A percentile compares a stretch with the other conserved stretches of the same genome.
phyloP scores from a whole-genome alignment of 2,113 vertebrate genomes.

The Phyllostomus hastatus region DNA sequence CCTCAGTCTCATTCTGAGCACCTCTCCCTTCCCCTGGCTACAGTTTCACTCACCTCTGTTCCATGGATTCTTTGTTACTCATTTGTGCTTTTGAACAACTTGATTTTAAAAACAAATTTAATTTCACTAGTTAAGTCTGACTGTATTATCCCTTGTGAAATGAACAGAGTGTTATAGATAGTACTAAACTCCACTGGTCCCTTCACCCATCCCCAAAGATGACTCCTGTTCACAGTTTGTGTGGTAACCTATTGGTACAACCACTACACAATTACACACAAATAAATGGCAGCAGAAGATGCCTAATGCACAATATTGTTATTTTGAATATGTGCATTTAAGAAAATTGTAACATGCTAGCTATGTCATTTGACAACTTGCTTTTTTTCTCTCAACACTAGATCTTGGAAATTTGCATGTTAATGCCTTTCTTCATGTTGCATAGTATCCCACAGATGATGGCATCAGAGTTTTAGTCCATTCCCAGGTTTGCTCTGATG shows the following conservation, averaged over 20 bases:
- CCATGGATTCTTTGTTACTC: neutral
- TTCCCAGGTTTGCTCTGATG: neutral
- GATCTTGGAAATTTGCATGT: neutral
- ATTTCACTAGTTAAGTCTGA: neutral
- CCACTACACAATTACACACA: neutral
- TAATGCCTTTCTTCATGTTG: neutral
- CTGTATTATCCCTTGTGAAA: neutral
- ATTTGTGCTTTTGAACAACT: neutral
- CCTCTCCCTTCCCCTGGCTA: neutral
- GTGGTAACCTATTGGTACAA: neutral
- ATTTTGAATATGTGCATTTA: neutral
- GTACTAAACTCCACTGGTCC: neutral
- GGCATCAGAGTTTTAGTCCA: neutral
- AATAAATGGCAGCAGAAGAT: neutral
- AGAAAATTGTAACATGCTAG: neutral
- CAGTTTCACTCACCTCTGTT: neutral
- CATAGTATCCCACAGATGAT: neutral
- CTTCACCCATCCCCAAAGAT: neutral
- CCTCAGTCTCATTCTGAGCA: neutral
- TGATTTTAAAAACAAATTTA: neutral
- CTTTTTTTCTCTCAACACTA: neutral
- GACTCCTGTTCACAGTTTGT: neutral
- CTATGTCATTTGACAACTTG: neutral
- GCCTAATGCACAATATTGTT: neutral
- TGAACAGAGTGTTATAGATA: neutral